Evolutionary conservation across 64 coral and sea anemone genomes (phyloP), one percentile per base, ranked within the genome.

Genomic region (Trachythela sp.): DNA sequence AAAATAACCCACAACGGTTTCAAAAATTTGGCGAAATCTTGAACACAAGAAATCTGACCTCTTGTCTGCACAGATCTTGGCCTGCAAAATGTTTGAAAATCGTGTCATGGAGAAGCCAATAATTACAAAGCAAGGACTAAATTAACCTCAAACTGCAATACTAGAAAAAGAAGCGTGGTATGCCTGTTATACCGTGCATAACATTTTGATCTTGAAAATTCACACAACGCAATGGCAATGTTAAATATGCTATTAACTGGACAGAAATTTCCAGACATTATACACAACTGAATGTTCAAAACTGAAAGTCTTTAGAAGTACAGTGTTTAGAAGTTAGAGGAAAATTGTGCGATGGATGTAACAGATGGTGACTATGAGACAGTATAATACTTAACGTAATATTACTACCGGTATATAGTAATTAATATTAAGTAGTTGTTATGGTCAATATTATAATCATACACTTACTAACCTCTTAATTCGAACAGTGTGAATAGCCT

Each of bases 41-140:
- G 91, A 15, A 95, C 93, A 93, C 96, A 99, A 43, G 94, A 88
- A 58, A 99, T 99, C 59, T 99, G 96, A 9, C 91, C 96, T 75
- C 96, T 85, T 13, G 96, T 99, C 87, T 99, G 96, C 14, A 99
- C 93, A 59, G 96, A 93, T 89, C 91, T 99, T 8, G 93, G 93
- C 51, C 95, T 97, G 9, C 3, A 39, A 37, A 80, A 80, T 72
- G 29, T 39, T 10, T 14, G 9, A 39, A 80, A 30, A 80, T 80
- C 34, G 30, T 29, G 75, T 80, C 75, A 68, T n/a, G n/a, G n/a
- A n/a, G n/a, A n/a, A n/a, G 3, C 2, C 4, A 45, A 6, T 45
- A 45, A 4, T 45, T 45, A 45, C 42, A 45, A 45, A 45, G 42
- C 11, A 64, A 64, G 56, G 22, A 64, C 56, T 18, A 64, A 64